A percentile compares a stretch with the other conserved stretches of the same genome.
These are phyloP conservation scores for Drosophila lacicola DNA, from an alignment of 2,888 invertebrate species.

Conservation along the genomic window DNA sequence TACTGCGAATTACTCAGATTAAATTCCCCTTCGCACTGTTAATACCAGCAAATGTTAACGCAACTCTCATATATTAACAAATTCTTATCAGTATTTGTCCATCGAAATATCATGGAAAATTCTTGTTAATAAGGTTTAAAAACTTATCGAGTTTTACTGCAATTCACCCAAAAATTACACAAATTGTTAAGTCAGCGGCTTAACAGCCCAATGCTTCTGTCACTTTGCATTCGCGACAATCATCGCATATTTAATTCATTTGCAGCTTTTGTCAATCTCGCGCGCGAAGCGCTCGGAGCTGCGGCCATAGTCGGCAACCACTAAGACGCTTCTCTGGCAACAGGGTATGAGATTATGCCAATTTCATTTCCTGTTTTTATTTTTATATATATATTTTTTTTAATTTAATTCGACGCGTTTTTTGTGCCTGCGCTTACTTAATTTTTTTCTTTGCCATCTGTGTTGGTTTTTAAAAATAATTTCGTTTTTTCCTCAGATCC, in stretches of 20 bases:
- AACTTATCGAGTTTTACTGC: constrained; percentile 2
- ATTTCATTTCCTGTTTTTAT: constrained; percentile 66
- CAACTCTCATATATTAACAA: background rate
- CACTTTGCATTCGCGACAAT: constrained; percentile 13
- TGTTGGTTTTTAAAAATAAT: constrained; percentile 15
- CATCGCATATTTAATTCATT: constrained; percentile 28
- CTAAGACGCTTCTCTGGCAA: constrained; percentile 18
- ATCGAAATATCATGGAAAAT: background rate
- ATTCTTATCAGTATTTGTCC: background rate
- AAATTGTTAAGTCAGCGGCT: constrained; percentile 9
- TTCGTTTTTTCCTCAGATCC: constrained; percentile 55
- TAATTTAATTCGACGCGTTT: constrained; percentile 73
- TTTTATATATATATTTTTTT: constrained; percentile 27
- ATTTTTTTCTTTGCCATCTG: constrained; percentile 30
- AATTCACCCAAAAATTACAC: background rate
- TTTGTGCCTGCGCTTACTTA: constrained; percentile 43
- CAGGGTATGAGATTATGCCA: constrained; percentile 50
- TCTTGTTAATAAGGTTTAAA: background rate
- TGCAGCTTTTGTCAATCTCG: constrained; percentile 22
- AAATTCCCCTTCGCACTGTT: background rate
- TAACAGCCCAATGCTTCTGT: background rate
- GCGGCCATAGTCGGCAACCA: constrained; percentile 20
- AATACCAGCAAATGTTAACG: background rate
- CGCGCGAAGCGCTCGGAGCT: constrained; percentile 10
- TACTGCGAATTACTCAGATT: too few relatives aligned